Base-by-base conservation (phyloP, 2,888 invertebrate genomes). In the Anoplius nigerrimus region DNA sequence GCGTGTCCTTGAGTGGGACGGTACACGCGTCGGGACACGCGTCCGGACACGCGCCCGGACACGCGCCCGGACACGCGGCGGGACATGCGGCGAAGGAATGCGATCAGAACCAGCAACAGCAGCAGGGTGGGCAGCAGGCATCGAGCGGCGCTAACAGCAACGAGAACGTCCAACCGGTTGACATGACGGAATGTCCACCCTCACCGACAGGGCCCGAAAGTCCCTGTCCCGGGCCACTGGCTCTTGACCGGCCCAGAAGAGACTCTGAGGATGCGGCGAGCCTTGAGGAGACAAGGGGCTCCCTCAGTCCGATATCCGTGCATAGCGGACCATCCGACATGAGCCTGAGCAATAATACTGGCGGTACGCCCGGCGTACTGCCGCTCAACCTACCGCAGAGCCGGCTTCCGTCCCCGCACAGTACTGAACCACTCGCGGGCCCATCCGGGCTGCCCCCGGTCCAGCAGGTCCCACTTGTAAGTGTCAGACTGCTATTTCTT, bases 401-500 rank as follows among this genome's bases (percentile, higher is more conserved):
- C 77, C 86, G 88, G 66, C 88, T 93, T 85, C 90, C 93, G 67
- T 93, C 93, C 83, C 93, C 93, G 56, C 90, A 93, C 82, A 90
- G 90, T 82, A 92, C 92, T 84, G 94, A 94, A 86, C 93, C 94
- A 43, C 90, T 94, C 58, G 93, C 95, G 72, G 95, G 95, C 72
- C 95, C 95, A n/a, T 95, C 95, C 55, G 95, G 95, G 74, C 90
- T 96, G 85, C 94, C 95, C 67, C 96, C 96, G 68, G 95, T 95
- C 82, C 96, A 96, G 90, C 94, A 95, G 92, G 95, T 95, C 89
- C 96, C 96, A 88, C 92, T 96, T 92, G 96, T 96, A 90, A 92
- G 92, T 90, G 77, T 61, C n/a, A n/a, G n/a, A n/a, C n/a, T n/a
- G n/a, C n/a, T n/a, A n/a, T n/a, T n/a, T n/a, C n/a, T n/a, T n/a